Conservation (phyloP, 1,140 invertebrate species). For the Phthorimaea operculella region DNA sequence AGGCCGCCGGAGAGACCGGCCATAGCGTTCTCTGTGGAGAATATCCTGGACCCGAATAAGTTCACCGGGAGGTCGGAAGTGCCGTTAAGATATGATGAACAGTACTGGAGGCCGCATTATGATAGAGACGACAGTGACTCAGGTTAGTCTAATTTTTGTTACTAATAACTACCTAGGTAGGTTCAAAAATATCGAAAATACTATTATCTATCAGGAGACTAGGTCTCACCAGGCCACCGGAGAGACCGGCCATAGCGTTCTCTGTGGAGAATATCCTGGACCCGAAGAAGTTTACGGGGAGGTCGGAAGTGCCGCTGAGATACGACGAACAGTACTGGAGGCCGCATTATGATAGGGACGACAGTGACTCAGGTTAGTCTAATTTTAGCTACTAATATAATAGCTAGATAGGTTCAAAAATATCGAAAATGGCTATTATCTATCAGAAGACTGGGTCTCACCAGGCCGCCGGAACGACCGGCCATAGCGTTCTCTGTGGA, state of each 20-base stretch:
- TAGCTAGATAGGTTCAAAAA: no score
- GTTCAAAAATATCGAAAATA: no score
- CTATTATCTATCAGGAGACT: no score
- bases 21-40: slow-evolving; percentile 89
- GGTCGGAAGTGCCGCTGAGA: slow-evolving; percentile 44
- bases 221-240: slow-evolving; percentile 50
- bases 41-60: slow-evolving; percentile 90
- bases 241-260: slow-evolving; percentile 74
- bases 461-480: slow-evolving; percentile 46
- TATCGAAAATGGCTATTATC: no score
- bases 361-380: slow-evolving; percentile 70
- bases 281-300: slow-evolving; percentile 89
- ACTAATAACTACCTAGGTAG: no score
- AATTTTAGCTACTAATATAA: no score
- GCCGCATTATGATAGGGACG: slow-evolving; percentile 68
- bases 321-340: slow-evolving; percentile 70
- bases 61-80: slow-evolving; percentile 77
- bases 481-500: slow-evolving; percentile 87
- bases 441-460: slow-evolving; percentile 47
- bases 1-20: slow-evolving; percentile 47
- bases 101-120: slow-evolving; percentile 72
- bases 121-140: slow-evolving; percentile 70
- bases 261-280: slow-evolving; percentile 93
- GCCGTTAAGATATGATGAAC: slow-evolving; percentile 49
- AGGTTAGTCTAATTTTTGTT: slow-evolving; percentile 60